Percentiles rank a stretch among this genome's conserved stretches.
Evolutionary conservation across 1,140 invertebrate species (phyloP).

Genomic region (Platyscapa corneri): DNA sequence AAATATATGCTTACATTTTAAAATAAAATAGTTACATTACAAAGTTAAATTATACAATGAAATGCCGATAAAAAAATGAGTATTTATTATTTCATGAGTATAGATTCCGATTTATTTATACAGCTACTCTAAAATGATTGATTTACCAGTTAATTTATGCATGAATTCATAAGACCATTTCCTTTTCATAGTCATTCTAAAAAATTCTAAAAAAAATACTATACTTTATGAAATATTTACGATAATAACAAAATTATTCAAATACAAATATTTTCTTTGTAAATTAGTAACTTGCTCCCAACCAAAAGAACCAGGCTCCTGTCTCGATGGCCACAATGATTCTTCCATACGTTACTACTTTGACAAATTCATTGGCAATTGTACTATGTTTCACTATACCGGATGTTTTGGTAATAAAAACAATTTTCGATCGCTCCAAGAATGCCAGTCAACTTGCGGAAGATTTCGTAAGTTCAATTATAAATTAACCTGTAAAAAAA

Average conservation of each 20-base stretch:
- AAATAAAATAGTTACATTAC: too few species aligned
- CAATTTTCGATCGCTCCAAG: slow-evolving; percentile 79
- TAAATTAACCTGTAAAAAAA: not conserved
- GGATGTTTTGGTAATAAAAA: slow-evolving; percentile 86
- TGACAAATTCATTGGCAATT: slow-evolving; percentile 78
- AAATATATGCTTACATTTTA: too few species aligned
- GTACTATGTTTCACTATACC: slow-evolving; percentile 83
- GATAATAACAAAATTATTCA: not conserved
- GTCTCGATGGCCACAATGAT: slow-evolving; percentile 72
- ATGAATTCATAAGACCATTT: too few species aligned
- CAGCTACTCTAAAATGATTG: too few species aligned
- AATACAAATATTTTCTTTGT: slow-evolving; percentile 4
- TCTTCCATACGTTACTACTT: slow-evolving; percentile 83
- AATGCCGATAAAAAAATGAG: too few species aligned
- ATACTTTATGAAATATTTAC: too few species aligned
- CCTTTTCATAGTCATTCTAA: too few species aligned
- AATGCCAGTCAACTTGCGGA: slow-evolving; percentile 77
- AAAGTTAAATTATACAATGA: too few species aligned
- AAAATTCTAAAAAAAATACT: too few species aligned
- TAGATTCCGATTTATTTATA: too few species aligned
- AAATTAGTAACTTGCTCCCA: slow-evolving; percentile 76
- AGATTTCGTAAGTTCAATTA: slow-evolving; percentile 63
- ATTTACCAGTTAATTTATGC: too few species aligned
- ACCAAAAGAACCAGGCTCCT: slow-evolving; percentile 78
- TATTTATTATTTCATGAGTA: too few species aligned